These are phyloP conservation scores for Procapra przewalskii DNA, from an alignment of 2,113 vertebrate species.

Conservation along the genomic window DNA sequence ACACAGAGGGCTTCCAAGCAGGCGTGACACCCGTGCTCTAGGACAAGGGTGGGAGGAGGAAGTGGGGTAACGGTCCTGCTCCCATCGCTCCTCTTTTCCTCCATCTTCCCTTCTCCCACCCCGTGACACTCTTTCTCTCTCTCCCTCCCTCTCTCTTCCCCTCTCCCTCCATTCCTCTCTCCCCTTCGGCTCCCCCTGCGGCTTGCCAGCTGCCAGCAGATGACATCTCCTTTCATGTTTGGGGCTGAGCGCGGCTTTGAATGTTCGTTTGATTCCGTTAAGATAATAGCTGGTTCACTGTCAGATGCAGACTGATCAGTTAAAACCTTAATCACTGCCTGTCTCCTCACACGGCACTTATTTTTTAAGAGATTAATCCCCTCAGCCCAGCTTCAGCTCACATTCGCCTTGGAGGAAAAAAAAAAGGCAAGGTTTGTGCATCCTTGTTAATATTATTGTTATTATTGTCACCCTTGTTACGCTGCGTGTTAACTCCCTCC, in stretches of 20 bases:
- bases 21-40: too few species aligned
- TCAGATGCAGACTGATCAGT: constrained; percentile 99
- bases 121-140: not conserved
- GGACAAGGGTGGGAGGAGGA: not conserved
- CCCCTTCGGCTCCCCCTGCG: constrained; percentile 83
- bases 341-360: constrained; percentile 97
- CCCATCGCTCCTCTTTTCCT: not conserved
- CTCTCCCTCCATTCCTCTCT: constrained; percentile 74
- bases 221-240: constrained; percentile 99
- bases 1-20: not conserved
- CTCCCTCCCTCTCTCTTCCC: not conserved
- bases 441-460: constrained; percentile 52
- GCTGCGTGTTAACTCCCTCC: constrained; percentile 60
- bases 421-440: constrained; percentile 70
- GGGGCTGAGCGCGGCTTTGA: constrained; percentile 97
- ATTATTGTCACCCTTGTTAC: not conserved
- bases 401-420: constrained; percentile 77
- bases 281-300: constrained; percentile 99
- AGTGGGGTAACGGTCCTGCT: not conserved
- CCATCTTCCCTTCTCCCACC: not conserved
- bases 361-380: constrained; percentile 93
- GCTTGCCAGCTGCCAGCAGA: constrained; percentile 98
- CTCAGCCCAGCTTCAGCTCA: constrained; percentile 87
- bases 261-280: constrained; percentile 99
- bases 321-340: constrained; percentile 99